Evolutionary conservation across 1,140 invertebrate genomes (phyloP).

Genomic region (Medauroidea extradentata): DNA sequence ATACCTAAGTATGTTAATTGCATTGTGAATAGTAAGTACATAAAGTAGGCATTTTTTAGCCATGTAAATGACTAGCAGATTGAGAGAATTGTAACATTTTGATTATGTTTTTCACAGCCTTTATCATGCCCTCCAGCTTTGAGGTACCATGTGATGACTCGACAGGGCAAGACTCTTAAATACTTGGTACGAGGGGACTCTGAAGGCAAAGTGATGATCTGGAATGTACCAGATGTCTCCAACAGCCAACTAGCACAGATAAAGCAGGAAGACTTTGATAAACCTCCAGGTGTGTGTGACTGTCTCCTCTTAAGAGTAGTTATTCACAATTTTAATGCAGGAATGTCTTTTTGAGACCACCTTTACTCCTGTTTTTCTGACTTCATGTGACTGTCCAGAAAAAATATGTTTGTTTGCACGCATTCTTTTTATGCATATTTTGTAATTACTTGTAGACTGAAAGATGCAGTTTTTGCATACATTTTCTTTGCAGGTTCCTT

Average conservation of each 20-base stretch:
- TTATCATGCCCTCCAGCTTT: conserved; percentile 89
- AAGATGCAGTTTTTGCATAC: neutral
- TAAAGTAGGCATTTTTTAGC: too few species aligned
- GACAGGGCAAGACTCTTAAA: conserved; percentile 57
- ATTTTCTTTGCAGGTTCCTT: too few species aligned
- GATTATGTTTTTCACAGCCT: too few species aligned
- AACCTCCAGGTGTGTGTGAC: conserved; percentile 43
- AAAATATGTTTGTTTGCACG: neutral
- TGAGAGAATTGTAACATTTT: too few species aligned
- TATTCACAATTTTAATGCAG: neutral
- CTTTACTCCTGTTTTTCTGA: neutral
- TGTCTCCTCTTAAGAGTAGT: neutral
- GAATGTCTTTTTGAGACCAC: neutral
- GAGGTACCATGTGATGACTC: conserved; percentile 63
- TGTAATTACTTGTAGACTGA: neutral
- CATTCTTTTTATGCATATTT: neutral
- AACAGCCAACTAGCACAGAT: conserved; percentile 62
- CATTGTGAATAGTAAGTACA: too few species aligned
- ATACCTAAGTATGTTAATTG: too few species aligned
- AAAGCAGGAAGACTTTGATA: conserved; percentile 47
- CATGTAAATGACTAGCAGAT: too few species aligned
- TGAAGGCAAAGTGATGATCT: conserved; percentile 79
- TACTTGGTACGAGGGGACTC: conserved; percentile 85
- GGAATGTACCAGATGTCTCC: conserved; percentile 80
- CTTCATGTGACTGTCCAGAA: neutral